Conservation (phyloP, 1,140 invertebrate genomes). For the Ptiloglossa arizonensis region DNA sequence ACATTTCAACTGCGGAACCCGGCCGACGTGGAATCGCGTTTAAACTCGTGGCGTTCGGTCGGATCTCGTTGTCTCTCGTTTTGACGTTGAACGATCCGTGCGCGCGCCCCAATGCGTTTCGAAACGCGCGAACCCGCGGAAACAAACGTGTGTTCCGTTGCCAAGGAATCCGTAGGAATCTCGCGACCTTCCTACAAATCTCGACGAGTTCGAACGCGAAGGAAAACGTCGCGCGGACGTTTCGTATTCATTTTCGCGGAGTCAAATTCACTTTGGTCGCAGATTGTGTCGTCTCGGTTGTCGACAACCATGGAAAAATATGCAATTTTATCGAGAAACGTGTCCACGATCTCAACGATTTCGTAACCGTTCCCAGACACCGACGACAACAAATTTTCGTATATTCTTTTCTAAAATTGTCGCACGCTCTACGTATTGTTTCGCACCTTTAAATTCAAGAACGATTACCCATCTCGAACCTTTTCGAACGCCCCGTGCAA, state of each 20-base stretch:
- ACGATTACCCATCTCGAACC: too few species aligned
- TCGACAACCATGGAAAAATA: too few species aligned
- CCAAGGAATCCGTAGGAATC: not conserved
- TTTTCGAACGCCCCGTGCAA: too few species aligned
- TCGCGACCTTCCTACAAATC: not conserved
- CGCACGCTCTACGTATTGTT: too few species aligned
- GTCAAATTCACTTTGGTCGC: too few species aligned
- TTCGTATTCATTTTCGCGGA: not conserved
- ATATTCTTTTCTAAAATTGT: too few species aligned
- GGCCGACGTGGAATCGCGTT: conserved; percentile 4
- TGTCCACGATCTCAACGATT: too few species aligned
- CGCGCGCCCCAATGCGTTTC: not conserved
- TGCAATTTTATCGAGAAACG: too few species aligned
- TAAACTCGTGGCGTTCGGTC: conserved; percentile 9
- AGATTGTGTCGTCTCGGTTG: too few species aligned
- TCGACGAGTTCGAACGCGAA: not conserved
- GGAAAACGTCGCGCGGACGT: not conserved
- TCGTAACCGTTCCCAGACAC: too few species aligned
- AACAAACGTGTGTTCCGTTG: conserved; percentile 1
- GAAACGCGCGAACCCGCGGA: not conserved
- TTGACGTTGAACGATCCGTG: conserved; percentile 21
- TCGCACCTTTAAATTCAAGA: too few species aligned
- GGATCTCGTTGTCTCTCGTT: conserved; percentile 8
- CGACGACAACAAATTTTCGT: too few species aligned
- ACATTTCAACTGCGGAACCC: conserved; percentile 5